phyloP scores from a whole-genome alignment of 1,140 invertebrate genomes.

The Helicorthomorpha holstii region DNA sequence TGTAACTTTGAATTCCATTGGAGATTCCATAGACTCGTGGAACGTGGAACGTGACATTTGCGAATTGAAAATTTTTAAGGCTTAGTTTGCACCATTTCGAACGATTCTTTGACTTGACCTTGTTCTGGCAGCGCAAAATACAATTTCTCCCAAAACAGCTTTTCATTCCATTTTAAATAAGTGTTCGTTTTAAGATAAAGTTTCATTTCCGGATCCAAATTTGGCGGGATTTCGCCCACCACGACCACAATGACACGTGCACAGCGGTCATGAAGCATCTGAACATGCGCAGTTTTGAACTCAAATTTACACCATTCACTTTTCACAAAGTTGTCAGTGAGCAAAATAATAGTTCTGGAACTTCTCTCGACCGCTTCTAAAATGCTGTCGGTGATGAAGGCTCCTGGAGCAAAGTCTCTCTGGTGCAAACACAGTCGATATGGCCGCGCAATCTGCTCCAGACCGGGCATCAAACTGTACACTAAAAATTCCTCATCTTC shows the following conservation, averaged over 20 bases:
- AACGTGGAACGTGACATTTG: too few species aligned
- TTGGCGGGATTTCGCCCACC: slow-evolving; percentile 57
- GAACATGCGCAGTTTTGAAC: slow-evolving; percentile 75
- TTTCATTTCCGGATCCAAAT: slow-evolving; percentile 73
- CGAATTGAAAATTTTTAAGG: too few species aligned
- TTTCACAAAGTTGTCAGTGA: slow-evolving; percentile 85
- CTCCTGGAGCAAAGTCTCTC: slow-evolving; percentile 16
- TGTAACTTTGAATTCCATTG: too few species aligned
- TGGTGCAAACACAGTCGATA: slow-evolving; percentile 8
- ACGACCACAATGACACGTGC: slow-evolving; percentile 54
- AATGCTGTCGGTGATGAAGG: slow-evolving; percentile 30
- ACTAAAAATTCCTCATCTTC: background rate
- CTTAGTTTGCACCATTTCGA: too few species aligned
- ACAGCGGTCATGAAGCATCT: slow-evolving; percentile 28
- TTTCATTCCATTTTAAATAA: too few species aligned
- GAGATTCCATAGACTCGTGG: too few species aligned
- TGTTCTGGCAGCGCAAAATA: too few species aligned
- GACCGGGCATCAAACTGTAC: background rate
- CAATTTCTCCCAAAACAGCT: too few species aligned
- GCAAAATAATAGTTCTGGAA: slow-evolving; percentile 68
- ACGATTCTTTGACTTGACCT: too few species aligned
- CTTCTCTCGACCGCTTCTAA: slow-evolving; percentile 79
- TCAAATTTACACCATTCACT: slow-evolving; percentile 88
- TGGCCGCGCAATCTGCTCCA: too few species aligned
- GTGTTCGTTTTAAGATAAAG: slow-evolving; percentile 77